Evolutionary conservation across 2,797 vertebrate species (phyloP), one percentile per base, ranked within the genome.

Genomic region (Micropoecilia bifurca): DNA sequence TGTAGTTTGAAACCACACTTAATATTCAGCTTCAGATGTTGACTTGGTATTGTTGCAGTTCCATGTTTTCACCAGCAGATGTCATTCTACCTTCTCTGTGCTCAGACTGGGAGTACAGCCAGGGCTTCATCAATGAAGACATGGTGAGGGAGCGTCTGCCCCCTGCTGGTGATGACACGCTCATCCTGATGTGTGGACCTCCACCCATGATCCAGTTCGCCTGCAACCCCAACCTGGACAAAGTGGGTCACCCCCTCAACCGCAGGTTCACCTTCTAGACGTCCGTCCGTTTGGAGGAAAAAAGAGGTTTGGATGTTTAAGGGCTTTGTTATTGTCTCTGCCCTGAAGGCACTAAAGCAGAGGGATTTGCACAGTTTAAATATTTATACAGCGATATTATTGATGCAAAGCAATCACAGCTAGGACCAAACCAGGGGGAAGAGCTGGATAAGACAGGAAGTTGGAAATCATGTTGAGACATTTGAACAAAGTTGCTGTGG

Each of bases 131-230:
- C 94, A 98, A 83, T 3, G 96, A 99, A 74, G 96, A 97, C 43
- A 98, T 99, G 98, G 93, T 99, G 82, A 94, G 90, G 50, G 92
- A 96, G 0, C 97, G 96, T 75, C 95, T 99, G 36, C 98, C 97
- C 0, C 93, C 96, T 0, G 96, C 97, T 0, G 82, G 94, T 0
- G 96, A 96, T 0, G 96, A 99, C 79, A 94, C 96, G 0, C 94
- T 99, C 79, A 93, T 99, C 77, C 95, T 99, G 75, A 97, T 99
- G 97, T 99, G 98, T 0, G 98, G 98, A 0, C 98, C 98, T 2
- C 98, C 98, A 0, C 98, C 98, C 0, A 99, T 99, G 98, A 97
- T 99, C 92, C 97, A 99, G 94, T 98, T 96, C 0, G 98, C 98
- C 77, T 99, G 97, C 93, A 95, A 96, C 94, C 98, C 98, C 74